Conservation (phyloP, 2,888 invertebrate genomes). For the Charanyca ferruginea region DNA sequence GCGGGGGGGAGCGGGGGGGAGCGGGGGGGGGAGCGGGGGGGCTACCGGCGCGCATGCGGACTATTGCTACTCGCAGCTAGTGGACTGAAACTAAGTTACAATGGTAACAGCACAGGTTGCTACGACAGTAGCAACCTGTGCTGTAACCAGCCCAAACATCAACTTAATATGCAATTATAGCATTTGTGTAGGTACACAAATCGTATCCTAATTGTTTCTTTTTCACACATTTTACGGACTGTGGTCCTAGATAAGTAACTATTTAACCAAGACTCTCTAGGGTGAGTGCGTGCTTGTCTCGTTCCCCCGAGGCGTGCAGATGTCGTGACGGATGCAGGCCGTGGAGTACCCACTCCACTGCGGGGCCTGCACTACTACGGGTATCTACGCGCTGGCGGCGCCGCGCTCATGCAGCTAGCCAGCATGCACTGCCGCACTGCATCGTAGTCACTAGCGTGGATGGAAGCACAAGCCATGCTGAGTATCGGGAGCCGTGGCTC, state of each 20-base stretch:
- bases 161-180: neutral
- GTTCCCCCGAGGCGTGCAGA: neutral
- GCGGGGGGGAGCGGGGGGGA: slow-evolving; percentile 3
- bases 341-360: neutral
- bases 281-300: slow-evolving; percentile 7
- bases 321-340: slow-evolving; percentile 3
- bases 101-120: slow-evolving; percentile 3
- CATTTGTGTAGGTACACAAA: neutral
- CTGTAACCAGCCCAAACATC: neutral
- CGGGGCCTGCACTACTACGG: slow-evolving; percentile 16
- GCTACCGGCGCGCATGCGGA: slow-evolving; percentile 50
- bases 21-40: neutral
- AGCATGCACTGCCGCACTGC: slow-evolving; percentile 38
- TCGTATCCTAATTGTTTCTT: neutral
- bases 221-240: neutral
- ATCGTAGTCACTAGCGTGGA: slow-evolving; percentile 18
- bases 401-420: slow-evolving; percentile 47
- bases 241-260: slow-evolving; percentile 2
- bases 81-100: neutral
- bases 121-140: too few relatives aligned
- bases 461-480: slow-evolving; percentile 79
- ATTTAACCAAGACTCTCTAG: neutral
- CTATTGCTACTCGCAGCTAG: slow-evolving; percentile 31
- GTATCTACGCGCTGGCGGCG: slow-evolving; percentile 17
- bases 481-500: slow-evolving; percentile 59